Base-by-base conservation (phyloP, 2,113 vertebrate genomes). In the Clarias macrocephalus region DNA sequence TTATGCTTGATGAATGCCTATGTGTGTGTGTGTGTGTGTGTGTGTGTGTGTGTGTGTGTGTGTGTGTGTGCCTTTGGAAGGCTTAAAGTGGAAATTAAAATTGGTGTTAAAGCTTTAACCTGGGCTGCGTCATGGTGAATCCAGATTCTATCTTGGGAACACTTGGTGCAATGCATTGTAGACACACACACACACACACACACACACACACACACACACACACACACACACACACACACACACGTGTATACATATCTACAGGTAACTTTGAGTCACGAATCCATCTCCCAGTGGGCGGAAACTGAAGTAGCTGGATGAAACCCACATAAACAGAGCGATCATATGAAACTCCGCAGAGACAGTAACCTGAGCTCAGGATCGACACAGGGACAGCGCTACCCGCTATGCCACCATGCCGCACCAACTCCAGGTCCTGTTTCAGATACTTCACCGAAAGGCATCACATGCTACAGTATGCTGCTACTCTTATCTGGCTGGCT, bases 1-100 rank as follows among this genome's bases (percentile, higher is more conserved):
- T 89, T 88, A 75, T 68, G 84, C 42, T 81, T 82, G 84, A 91
- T 89, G 57, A 89, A 90, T 86, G 57, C n/a, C n/a, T 21, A 5
- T 73, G 81, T 60, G 60, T 28, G 37, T 73, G 12, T 70, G 76
- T 28, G 57, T 73, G 12, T 70, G 76, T 28, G 57, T 73, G 12
- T 70, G 76, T 28, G 57, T 72, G 65, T 83, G 37, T 62, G 33
- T 48, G 48, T 42, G 79, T 76, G 77, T 57, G 66, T 62, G 68
- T n/a, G 56, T 59, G 80, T 73, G 12, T 70, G 76, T 28, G 57
- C 9, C 2, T 42, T 12, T 73, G 9, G 7, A 9, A 70, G 28
- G 66, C 30, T 73, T 42, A 75, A 77, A 56, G 25, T n/a, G 25
- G 70, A 37, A 42, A 76, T 25, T 25, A 25, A 54, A 77, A 77